Evolutionary conservation across 2,888 invertebrate species (phyloP), one percentile per base, ranked within the genome.

Genomic region (Invenusta paracnida): DNA sequence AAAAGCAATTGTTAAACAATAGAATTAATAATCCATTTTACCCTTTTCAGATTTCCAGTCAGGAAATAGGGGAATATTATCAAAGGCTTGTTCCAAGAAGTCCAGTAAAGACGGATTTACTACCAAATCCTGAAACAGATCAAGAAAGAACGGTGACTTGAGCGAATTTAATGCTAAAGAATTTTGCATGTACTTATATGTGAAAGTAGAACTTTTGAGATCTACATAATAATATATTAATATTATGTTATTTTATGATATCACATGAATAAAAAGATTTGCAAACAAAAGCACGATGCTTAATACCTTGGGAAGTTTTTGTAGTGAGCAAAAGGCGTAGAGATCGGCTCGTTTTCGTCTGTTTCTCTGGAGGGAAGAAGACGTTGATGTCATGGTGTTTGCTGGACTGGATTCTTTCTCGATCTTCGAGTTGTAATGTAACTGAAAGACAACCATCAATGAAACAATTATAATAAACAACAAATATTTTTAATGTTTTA

Each of bases 91-190:
- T 90, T 99, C 98, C 88, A 99, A 92, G 92, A 98, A 99, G 92
- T 98, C 97, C 85, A 99, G 93, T 88, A 99, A 95, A 89, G 97
- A 96, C 0, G 99, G 98, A 88, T 96, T 97, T 90, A 99, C 96
- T 88, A 98, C 95, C 29, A 98, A 98, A 92, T 98, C 98, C 89
- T 91, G 87, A 0, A 87, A 87, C 29, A 82, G 29, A 25, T 81
- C 81, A 79, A 25, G 5, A 79, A 79, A 11, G 48, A 48, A 48
- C 48, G 48, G 17, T 17, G 17, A 13, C 13, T 13, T 13, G 17
- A 13, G 17, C 66, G 11, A 82, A 85, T 86, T n/a, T n/a, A n/a
- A n/a, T n/a, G n/a, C n/a, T n/a, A n/a, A n/a, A n/a, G n/a, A n/a
- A n/a, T n/a, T n/a, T n/a, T n/a, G n/a, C n/a, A n/a, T n/a, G n/a